phyloP scores from a whole-genome alignment of 2,113 vertebrate genomes.

The Epinephelus moara region DNA sequence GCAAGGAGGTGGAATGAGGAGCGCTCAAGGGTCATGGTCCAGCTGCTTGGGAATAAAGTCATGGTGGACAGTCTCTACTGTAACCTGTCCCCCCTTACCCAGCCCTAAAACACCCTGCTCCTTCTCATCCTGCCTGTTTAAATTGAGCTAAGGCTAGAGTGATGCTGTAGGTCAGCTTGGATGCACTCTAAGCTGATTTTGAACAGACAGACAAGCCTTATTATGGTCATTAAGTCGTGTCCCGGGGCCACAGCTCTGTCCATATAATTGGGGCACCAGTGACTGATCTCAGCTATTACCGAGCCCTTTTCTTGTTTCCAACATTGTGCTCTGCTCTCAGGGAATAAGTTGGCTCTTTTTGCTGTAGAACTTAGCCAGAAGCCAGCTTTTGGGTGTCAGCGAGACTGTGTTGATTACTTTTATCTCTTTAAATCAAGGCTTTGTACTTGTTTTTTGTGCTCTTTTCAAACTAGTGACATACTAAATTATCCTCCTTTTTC shows the following conservation, averaged over 20 bases:
- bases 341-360: constrained; percentile 31
- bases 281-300: constrained; percentile 66
- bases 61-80: background rate
- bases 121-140: constrained; percentile 43
- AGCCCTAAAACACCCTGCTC: constrained; percentile 13
- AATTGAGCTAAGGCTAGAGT: constrained; percentile 52
- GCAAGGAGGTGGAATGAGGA: constrained; percentile 38
- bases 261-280: constrained; percentile 68
- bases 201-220: constrained; percentile 68
- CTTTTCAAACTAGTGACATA: background rate
- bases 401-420: constrained; percentile 38
- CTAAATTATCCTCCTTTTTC: background rate
- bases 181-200: constrained; percentile 75
- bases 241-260: constrained; percentile 64
- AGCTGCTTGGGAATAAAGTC: background rate
- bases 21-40: constrained; percentile 6
- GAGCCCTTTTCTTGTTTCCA: constrained; percentile 46
- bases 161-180: constrained; percentile 56
- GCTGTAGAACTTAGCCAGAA: constrained; percentile 20
- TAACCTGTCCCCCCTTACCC: background rate
- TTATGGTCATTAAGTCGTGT: constrained; percentile 71
- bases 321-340: constrained; percentile 38
- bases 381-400: constrained; percentile 23
- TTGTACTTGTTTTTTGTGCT: constrained; percentile 6
- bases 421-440: constrained; percentile 38